These are phyloP conservation scores for Apistogramma diplotaenia DNA, from an alignment of 2,113 vertebrate genomes.

Conservation along the genomic window DNA sequence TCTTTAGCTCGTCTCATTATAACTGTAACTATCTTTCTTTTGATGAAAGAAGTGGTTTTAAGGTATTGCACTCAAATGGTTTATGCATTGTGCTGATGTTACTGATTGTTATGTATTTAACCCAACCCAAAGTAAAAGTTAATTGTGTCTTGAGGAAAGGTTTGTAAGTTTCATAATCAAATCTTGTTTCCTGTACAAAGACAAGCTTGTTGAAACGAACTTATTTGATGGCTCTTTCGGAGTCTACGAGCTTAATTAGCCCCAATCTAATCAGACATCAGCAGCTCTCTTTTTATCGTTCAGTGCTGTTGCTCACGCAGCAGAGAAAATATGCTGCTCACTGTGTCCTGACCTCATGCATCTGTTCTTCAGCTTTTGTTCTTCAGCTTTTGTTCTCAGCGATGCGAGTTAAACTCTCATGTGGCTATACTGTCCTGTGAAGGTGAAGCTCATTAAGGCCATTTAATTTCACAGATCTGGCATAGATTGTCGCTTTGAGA, in stretches of 20 bases:
- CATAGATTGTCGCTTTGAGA: background rate
- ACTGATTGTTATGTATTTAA: background rate
- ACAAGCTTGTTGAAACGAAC: conserved; percentile 23
- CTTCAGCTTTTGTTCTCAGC: conserved; percentile 56
- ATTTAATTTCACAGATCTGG: conserved; percentile 37
- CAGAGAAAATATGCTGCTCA: conserved; percentile 62
- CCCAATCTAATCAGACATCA: conserved; percentile 63
- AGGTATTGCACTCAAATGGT: background rate
- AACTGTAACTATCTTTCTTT: background rate
- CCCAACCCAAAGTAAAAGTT: background rate
- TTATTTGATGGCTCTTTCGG: conserved; percentile 42
- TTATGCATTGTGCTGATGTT: background rate
- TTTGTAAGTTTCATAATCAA: conserved; percentile 24
- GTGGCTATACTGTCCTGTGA: conserved; percentile 12
- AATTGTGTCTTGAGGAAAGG: background rate
- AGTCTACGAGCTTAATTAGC: conserved; percentile 58
- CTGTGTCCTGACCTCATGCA: conserved; percentile 59
- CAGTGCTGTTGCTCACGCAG: conserved; percentile 59
- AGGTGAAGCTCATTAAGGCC: conserved; percentile 55
- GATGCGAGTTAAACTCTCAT: conserved; percentile 45
- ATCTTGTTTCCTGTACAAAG: conserved; percentile 22
- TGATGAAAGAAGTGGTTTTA: background rate
- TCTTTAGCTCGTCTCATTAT: background rate
- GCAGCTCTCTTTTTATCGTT: conserved; percentile 40
- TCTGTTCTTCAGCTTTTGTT: conserved; percentile 64